Percentiles rank a stretch among this genome's conserved stretches.
These are phyloP conservation scores for Epizoanthus illoricatus DNA, from an alignment of 92 coral and sea anemone species.

Conservation along the genomic window DNA sequence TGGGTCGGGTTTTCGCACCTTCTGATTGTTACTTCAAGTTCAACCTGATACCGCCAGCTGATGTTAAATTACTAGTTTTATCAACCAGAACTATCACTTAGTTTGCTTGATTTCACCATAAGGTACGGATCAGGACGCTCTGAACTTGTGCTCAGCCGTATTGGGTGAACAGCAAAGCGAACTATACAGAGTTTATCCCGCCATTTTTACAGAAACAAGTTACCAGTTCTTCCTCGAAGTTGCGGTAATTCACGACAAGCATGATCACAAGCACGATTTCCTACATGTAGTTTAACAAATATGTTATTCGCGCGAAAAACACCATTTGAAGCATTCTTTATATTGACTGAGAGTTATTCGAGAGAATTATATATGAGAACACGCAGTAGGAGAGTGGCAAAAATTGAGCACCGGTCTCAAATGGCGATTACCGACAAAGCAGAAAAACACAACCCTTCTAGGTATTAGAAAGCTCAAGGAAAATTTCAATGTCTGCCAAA, in stretches of 20 bases:
- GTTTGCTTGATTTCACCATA: conserved; percentile 16
- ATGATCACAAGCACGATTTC: neutral
- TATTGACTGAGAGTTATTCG: conserved; percentile 35
- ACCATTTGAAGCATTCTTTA: conserved; percentile 25
- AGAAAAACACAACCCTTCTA: neutral
- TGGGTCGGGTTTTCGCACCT: conserved; percentile 13
- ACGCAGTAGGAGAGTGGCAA: conserved; percentile 30
- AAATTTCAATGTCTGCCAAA: neutral
- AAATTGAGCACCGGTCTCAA: conserved; percentile 12
- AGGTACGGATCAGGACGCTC: neutral
- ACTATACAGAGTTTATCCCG: neutral
- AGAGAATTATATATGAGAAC: conserved; percentile 9
- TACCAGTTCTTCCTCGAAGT: neutral
- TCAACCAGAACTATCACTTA: neutral
- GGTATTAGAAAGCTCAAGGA: neutral
- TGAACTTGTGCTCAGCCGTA: neutral
- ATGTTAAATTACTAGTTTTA: neutral
- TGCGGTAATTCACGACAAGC: neutral
- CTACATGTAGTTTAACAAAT: conserved; percentile 6
- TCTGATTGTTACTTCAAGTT: neutral
- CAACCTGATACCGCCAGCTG: neutral
- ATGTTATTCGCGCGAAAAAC: conserved; percentile 8
- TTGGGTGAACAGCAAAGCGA: conserved; percentile 11
- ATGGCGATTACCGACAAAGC: conserved; percentile 11
- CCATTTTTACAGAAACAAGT: neutral